Evolutionary conservation across 2,797 vertebrate genomes (phyloP).

Genomic region (Neoniphon sammara): DNA sequence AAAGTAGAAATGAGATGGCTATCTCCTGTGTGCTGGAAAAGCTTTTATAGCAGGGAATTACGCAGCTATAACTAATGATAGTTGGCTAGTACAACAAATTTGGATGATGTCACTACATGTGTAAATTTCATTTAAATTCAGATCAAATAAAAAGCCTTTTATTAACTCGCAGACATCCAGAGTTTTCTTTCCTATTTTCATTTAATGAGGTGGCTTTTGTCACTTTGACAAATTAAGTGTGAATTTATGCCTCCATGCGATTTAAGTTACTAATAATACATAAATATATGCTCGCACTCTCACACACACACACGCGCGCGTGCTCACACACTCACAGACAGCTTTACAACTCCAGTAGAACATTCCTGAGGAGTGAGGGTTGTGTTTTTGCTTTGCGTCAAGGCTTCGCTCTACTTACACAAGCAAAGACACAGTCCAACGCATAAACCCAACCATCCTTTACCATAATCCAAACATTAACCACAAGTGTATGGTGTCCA

Average conservation of each 20-base stretch:
- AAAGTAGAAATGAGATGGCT: neutral
- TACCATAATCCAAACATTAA: slow-evolving; percentile 42
- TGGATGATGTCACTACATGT: neutral
- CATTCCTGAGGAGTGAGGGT: slow-evolving; percentile 48
- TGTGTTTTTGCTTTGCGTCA: slow-evolving; percentile 32
- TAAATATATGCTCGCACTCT: neutral
- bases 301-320: slow-evolving; percentile 27
- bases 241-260: no score
- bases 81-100: neutral
- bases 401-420: slow-evolving; percentile 24
- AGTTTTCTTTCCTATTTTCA: neutral
- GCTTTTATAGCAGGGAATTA: neutral
- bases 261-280: slow-evolving; percentile 2
- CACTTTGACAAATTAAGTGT: no score
- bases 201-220: neutral
- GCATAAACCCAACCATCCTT: slow-evolving; percentile 18
- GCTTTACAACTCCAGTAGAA: slow-evolving; percentile 4
- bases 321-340: slow-evolving; percentile 10
- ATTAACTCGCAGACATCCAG: no score
- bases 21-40: neutral
- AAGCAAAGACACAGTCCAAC: slow-evolving; percentile 7
- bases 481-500: slow-evolving; percentile 14
- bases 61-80: neutral
- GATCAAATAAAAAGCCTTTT: neutral
- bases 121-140: neutral